Percentiles rank a stretch among this genome's conserved stretches.
Conservation (phyloP, 2,113 vertebrate species). For the Epinephelus moara region DNA sequence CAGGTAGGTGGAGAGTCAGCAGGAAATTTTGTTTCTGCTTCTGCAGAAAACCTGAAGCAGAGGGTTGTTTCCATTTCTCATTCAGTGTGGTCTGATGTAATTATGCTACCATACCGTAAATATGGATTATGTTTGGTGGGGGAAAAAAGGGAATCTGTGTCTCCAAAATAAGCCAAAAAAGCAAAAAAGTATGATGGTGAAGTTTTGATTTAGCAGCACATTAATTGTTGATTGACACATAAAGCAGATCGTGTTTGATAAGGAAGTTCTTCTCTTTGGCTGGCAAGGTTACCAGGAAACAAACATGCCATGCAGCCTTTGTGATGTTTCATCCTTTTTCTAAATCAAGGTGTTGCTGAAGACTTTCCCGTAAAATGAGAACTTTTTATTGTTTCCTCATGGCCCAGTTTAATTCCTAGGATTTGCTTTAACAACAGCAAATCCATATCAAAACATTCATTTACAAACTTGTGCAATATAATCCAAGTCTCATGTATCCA, state of each 20-base stretch:
- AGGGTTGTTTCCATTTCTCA: constrained; percentile 3
- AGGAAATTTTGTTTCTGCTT: constrained; percentile 18
- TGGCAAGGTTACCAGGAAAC: background rate
- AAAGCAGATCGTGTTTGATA: background rate
- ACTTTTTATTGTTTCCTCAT: background rate
- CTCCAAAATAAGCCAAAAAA: background rate
- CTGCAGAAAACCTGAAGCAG: constrained; percentile 3
- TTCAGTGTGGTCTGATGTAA: background rate
- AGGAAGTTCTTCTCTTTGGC: background rate
- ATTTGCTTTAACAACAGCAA: too few relatives aligned
- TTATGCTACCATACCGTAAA: background rate
- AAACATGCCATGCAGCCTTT: background rate
- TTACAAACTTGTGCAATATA: too few relatives aligned
- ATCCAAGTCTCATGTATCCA: too few relatives aligned
- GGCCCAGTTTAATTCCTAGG: background rate
- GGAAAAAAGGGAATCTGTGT: background rate
- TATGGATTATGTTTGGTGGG: background rate
- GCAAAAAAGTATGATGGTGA: background rate
- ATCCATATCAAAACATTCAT: too few relatives aligned
- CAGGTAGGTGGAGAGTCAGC: constrained; percentile 47
- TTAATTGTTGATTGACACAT: constrained; percentile 5
- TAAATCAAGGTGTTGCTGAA: constrained; percentile 13
- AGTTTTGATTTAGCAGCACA: background rate
- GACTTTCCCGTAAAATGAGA: constrained; percentile 8
- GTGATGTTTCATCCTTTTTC: constrained; percentile 6